Base-by-base conservation (phyloP, 2,797 vertebrate genomes). In the Loris lydekkerianus region DNA sequence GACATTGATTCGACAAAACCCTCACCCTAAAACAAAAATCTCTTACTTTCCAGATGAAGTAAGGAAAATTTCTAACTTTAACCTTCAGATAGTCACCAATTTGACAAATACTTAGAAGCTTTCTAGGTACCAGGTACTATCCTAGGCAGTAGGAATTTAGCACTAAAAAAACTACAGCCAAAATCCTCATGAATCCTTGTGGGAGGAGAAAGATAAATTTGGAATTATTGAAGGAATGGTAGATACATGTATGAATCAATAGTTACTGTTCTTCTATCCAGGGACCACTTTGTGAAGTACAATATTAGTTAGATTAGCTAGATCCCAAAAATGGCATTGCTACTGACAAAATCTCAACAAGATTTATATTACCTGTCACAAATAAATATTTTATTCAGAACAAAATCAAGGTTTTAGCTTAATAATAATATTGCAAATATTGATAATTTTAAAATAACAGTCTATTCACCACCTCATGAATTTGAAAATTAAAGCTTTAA, bases 401-500 rank as follows among this genome's bases (percentile, higher is more conserved):
- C 15, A 86, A 86, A 85, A 72, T 69, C n/a, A 91, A 88, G 31
- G 23, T 31, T 75, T 91, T 75, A 72, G 25, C 9, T 14, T 21
- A 77, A 56, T 73, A 78, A 77, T 58, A 80, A 18, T 27, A 21
- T 46, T 86, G 60, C 9, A 83, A 70, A 90, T 8, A 61, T 29
- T 86, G 90, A 67, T 49, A 65, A 25, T 58, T 40, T 89, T 81
- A 21, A 10, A 72, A 94, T 72, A 73, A 15, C 61, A 46, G 20
- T 10, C 53, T 84, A 21, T 53, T 11, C 31, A 43, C 18, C 43
- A 67, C 25, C 27, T 61, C 31, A 60, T n/a, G 65, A 46, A 18
- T 23, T 31, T 40, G 63, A 76, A 94, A 89, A 94, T 70, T 60
- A 81, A 91, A 82, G 46, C 18, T 58, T 78, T 80, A 80, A 81